These are phyloP conservation scores for Drosophila austrosaltans DNA, from an alignment of 2,888 invertebrate genomes.

Conservation along the genomic window DNA sequence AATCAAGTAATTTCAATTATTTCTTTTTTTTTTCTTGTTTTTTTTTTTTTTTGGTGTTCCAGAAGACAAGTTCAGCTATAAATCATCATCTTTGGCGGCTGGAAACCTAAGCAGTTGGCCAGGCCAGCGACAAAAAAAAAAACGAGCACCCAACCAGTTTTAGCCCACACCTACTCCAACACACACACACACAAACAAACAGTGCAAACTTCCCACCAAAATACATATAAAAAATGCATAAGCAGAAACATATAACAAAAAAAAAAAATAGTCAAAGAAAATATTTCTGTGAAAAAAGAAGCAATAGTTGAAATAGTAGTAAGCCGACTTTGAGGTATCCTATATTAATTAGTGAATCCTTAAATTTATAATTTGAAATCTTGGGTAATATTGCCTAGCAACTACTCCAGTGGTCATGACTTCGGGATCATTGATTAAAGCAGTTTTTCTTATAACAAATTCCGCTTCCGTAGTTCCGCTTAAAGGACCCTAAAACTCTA, in stretches of 20 bases:
- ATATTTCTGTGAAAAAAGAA: constrained; percentile 50
- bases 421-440: too few relatives aligned
- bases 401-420: background rate
- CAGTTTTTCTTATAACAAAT: too few relatives aligned
- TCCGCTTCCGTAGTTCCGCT: too few relatives aligned
- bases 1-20: constrained; percentile 58
- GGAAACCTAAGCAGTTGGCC: constrained; percentile 36
- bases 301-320: background rate
- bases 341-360: background rate
- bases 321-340: background rate
- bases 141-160: constrained; percentile 64
- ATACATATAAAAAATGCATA: constrained; percentile 58
- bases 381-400: background rate
- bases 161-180: constrained; percentile 71
- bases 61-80: constrained; percentile 76
- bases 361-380: background rate
- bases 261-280: constrained; percentile 56
- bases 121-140: constrained; percentile 27
- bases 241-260: constrained; percentile 60
- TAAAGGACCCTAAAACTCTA: background rate
- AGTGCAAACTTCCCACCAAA: constrained; percentile 63
- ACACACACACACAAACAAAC: constrained; percentile 42
- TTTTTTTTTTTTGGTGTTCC: constrained; percentile 48
- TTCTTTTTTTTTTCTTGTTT: constrained; percentile 28
- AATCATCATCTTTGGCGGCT: constrained; percentile 65